Evolutionary conservation across 2,888 invertebrate genomes (phyloP), one percentile per base, ranked within the genome.

Genomic region (Chirona hameri): DNA sequence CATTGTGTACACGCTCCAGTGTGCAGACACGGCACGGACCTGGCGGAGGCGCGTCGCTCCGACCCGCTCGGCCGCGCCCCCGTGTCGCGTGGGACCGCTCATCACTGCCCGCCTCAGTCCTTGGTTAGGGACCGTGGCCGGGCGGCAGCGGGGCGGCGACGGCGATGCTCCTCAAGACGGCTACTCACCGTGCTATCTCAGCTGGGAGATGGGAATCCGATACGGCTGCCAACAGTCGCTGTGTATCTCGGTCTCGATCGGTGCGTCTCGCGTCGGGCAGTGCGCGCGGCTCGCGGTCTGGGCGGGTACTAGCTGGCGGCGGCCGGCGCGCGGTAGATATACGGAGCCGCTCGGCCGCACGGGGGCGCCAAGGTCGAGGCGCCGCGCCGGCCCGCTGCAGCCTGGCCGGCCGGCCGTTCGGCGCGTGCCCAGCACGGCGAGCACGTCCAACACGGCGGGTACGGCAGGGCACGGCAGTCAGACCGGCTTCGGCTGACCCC

Each of bases 381-480:
- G 39, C 72, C 76, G 82, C 85, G 7, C 72, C 76, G 76, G 21
- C 88, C 85, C 85, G 90, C 86, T 90, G 90, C 86, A 52, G 52
- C 52, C 15, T 18, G 52, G 52, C 52, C 52, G 52, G 52, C 52
- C 52, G 52, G 39, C 39, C 7, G n/a, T n/a, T n/a, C n/a, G 39
- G 39, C 39, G 39, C 39, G 39, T 39, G 39, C 39, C 39, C 39
- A 39, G 39, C 39, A 39, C 39, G 39, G 39, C 39, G 4, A 39
- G 39, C 39, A 39, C 39, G 39, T 2, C 39, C 4, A 7, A 7
- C 39, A 39, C 39, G 39, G 7, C 39, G 39, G 39, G 39, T 7
- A 39, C 39, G 39, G 39, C 39, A 2, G 39, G 39, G 39, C 39
- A 39, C 39, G 39, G 39, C 39, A 39, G 39, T 39, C 39, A 39